phyloP scores from a whole-genome alignment of 2,113 vertebrate species.

The Galemys pyrenaicus region DNA sequence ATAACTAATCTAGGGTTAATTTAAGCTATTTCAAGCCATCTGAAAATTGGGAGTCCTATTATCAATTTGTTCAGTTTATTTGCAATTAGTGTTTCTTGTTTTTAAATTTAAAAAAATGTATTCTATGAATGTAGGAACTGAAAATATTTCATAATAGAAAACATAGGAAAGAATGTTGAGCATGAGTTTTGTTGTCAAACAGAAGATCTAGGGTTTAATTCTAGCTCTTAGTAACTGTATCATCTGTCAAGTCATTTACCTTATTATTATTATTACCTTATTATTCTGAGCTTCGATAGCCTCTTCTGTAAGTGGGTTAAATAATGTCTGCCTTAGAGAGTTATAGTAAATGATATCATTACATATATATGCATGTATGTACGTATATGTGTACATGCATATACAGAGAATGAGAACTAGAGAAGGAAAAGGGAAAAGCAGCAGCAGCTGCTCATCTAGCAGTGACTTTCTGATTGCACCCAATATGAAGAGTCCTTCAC shows the following conservation, averaged over 20 bases:
- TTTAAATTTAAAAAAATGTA: not conserved
- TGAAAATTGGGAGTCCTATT: not conserved
- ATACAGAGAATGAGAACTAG: not conserved
- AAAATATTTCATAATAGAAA: not conserved
- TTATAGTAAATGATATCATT: not conserved
- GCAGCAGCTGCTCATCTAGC: too few relatives aligned
- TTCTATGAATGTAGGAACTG: not conserved
- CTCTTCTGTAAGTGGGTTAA: not conserved
- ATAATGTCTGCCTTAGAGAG: not conserved
- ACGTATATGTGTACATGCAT: not conserved
- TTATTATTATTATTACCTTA: too few relatives aligned
- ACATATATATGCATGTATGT: not conserved
- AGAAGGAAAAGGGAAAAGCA: too few relatives aligned
- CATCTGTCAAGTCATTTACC: not conserved
- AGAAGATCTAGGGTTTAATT: not conserved
- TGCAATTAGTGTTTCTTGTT: not conserved
- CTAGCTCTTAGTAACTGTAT: not conserved
- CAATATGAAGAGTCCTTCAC: not conserved
- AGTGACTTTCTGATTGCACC: not conserved
- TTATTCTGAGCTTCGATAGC: not conserved
- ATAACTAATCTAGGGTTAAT: constrained; percentile 4
- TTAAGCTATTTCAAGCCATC: constrained; percentile 10
- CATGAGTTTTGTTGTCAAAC: not conserved
- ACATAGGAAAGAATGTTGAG: not conserved
- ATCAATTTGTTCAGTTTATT: constrained; percentile 32